Conservation (phyloP, 2,888 invertebrate genomes). For the Globia sparganii region DNA sequence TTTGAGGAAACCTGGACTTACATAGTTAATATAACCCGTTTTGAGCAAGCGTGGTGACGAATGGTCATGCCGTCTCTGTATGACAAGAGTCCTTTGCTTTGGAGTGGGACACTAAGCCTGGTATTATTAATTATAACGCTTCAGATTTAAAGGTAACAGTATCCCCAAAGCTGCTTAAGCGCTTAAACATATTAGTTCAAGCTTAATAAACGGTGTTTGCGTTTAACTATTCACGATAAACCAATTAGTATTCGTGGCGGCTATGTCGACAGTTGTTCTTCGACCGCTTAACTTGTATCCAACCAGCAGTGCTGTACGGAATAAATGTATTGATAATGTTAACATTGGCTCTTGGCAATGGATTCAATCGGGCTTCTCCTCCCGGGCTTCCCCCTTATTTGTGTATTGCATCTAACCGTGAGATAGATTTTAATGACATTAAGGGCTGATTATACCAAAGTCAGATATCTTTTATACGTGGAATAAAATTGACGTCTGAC, state of each 20-base stretch:
- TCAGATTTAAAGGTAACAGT: constrained; percentile 9
- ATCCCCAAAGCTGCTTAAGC: constrained; percentile 62
- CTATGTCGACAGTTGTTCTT: constrained; percentile 59
- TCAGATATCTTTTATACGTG: no score
- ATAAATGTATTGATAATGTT: constrained; percentile 50
- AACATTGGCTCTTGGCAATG: constrained; percentile 23
- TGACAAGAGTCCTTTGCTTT: background rate
- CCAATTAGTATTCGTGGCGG: constrained; percentile 81
- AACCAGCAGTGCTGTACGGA: constrained; percentile 27
- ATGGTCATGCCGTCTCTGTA: background rate
- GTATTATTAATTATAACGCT: constrained; percentile 1
- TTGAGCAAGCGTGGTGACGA: background rate
- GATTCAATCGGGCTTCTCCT: constrained; percentile 13
- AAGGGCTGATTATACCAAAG: no score
- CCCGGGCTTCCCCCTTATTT: constrained; percentile 35
- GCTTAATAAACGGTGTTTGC: constrained; percentile 51
- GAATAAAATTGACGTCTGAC: no score
- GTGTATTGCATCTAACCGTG: background rate
- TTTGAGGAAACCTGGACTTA: background rate
- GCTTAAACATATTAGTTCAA: constrained; percentile 55
- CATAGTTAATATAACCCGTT: no score
- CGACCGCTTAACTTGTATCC: constrained; percentile 54
- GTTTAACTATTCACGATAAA: constrained; percentile 71
- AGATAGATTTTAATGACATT: background rate
- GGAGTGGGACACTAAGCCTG: background rate